Percentiles rank a stretch among this genome's conserved stretches.
phyloP scores from a whole-genome alignment of 2,113 vertebrate species.

The Poeciliopsis occidentalis region DNA sequence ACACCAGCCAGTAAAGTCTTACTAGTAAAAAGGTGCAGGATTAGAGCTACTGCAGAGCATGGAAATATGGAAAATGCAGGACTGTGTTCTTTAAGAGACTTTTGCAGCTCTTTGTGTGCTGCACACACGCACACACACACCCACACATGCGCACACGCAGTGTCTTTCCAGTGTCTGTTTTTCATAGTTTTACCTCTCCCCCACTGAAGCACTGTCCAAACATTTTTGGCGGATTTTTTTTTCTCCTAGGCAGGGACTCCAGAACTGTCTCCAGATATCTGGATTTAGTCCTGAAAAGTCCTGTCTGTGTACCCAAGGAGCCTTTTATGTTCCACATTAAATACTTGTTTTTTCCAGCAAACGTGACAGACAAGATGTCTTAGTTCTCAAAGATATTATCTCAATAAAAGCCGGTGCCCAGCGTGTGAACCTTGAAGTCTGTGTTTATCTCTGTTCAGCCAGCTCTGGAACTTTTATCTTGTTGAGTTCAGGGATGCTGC shows the following conservation, averaged over 20 bases:
- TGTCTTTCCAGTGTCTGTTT: conserved; percentile 14
- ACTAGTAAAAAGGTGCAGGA: not conserved
- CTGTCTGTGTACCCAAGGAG: not conserved
- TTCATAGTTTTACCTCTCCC: conserved; percentile 20
- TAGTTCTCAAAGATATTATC: not conserved
- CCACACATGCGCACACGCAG: not conserved
- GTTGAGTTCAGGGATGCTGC: not conserved
- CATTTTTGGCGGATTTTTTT: conserved; percentile 32
- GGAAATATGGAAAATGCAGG: not conserved
- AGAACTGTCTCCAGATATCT: conserved; percentile 22
- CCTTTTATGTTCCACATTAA: not conserved
- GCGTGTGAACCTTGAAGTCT: not conserved
- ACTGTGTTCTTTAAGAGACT: not conserved
- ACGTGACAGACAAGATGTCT: not conserved
- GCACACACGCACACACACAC: too few species aligned
- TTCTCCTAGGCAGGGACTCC: conserved; percentile 18
- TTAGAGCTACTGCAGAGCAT: too few species aligned
- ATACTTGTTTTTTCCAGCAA: conserved; percentile 7
- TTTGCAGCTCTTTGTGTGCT: not conserved
- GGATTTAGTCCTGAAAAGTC: conserved; percentile 24
- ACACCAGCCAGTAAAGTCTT: not conserved
- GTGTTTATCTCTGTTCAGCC: not conserved
- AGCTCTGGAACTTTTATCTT: not conserved
- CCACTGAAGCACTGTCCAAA: conserved; percentile 31
- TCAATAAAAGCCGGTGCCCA: not conserved